Evolutionary conservation across 2,888 invertebrate species (phyloP), one percentile per base, ranked within the genome.

Genomic region (Yponomeuta sedellus): DNA sequence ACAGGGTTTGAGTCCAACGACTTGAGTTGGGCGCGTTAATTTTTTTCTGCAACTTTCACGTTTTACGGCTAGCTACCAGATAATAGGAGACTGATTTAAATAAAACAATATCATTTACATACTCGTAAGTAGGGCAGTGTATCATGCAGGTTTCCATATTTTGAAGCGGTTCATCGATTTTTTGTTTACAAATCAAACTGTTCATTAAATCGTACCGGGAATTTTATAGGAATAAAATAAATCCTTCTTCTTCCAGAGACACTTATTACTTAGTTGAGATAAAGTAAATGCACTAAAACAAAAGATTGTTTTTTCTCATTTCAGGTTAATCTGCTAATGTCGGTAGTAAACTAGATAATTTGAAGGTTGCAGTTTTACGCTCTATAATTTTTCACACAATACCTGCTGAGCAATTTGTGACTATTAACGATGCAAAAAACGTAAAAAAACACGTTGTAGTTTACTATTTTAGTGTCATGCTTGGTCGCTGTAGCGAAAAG

Each of bases 51-150:
- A 34, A 34, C 34, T 34, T 34, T 34, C 34, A 8, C 34, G 34
- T 34, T 34, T 8, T 34, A 34, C 10, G 34, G 52, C 66, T 11
- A 59, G 22, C 61, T 28, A 58, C 20, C 12, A 20, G 28, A 57
- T 61, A 66, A 68, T 66, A 64, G 64, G 64, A 61, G 25, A 57
- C 25, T 64, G 61, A 66, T 58, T 62, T 28, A 4, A 59, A 64
- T 64, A 64, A 64, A 57, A 66, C 66, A 58, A 64, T 58, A 64
- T 64, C 64, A 68, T 44, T 64, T 57, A 10, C 57, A 57, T 16
- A 57, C 34, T 34, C 5, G 34, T 34, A 34, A 34, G 34, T 34
- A 34, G 34, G 34, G 6, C 34, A 34, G 34, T 34, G 34, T 34
- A 5, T 34, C 34, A 34, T 34, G 34, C 34, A 34, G 34, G 34